These are phyloP conservation scores for Toxotes chatareus DNA, from an alignment of 2,113 vertebrate species.

Conservation along the genomic window DNA sequence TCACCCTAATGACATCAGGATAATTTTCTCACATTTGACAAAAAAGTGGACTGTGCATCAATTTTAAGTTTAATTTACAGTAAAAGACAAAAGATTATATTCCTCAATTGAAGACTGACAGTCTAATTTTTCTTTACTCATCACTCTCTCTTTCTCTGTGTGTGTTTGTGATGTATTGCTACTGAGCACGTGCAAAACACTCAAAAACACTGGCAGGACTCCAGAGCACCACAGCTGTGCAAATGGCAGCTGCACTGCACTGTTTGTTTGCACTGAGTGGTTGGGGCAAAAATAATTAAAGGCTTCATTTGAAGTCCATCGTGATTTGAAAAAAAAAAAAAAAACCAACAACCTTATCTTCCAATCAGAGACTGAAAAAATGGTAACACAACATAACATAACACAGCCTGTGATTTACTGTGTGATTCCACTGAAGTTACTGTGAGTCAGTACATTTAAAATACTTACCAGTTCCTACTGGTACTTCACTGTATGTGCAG, in stretches of 20 bases:
- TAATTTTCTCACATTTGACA: too few species aligned
- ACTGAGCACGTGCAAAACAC: constrained; percentile 13
- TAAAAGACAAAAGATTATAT: neutral
- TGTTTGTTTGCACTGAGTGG: constrained; percentile 10
- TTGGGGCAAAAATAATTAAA: neutral
- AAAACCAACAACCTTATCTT: neutral
- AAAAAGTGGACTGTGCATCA: too few species aligned
- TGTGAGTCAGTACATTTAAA: too few species aligned
- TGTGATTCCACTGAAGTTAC: too few species aligned
- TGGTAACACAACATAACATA: too few species aligned
- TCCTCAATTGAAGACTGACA: neutral
- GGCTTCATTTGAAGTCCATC: neutral
- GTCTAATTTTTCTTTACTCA: neutral
- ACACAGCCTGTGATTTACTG: too few species aligned
- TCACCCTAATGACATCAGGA: too few species aligned
- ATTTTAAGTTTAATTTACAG: neutral
- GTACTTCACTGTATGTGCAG: too few species aligned
- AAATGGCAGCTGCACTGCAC: constrained; percentile 38
- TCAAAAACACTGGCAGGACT: constrained; percentile 42
- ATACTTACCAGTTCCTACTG: too few species aligned
- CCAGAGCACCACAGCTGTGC: constrained; percentile 64
- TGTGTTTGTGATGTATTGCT: constrained; percentile 8
- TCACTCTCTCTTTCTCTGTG: neutral
- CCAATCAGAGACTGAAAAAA: neutral
- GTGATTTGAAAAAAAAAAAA: neutral